Base-by-base conservation (phyloP, 2,113 vertebrate genomes). In the Eublepharis macularius region DNA sequence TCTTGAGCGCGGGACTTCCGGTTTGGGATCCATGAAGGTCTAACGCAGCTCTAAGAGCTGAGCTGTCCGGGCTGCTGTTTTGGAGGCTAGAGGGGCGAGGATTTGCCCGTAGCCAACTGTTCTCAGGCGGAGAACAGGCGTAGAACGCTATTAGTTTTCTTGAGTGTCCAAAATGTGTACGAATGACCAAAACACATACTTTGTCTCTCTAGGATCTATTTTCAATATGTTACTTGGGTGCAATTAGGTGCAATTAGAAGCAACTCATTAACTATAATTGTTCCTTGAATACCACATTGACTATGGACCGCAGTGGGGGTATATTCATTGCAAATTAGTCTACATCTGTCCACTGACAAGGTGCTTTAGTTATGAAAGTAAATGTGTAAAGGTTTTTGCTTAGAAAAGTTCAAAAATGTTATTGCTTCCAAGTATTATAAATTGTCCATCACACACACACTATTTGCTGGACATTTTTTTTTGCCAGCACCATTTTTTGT, bases 221-320 rank as follows among this genome's bases (percentile, higher is more conserved):
- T 82, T 88, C 88, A 92, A 8, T 84, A 90, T 72, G 68, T 47
- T 86, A 68, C 80, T 84, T 76, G 81, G 86, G 60, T n/a, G n/a
- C 94, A 92, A 90, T 83, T 80, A 91, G 85, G 84, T 82, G 81
- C 89, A 93, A 89, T 95, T 95, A 96, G 88, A 86, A 86, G 80
- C 88, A 94, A 92, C 76, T 88, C 92, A 93, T 95, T 95, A 95
- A 92, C 93, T 84, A 32, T 83, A 92, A 84, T 89, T 78, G 87
- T 88, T 94, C 88, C 89, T 90, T 92, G 60, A 80, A 87, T 65
- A 69, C 70, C 88, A 81, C 65, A 51, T 49, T 76, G 83, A 88
- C 66, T 88, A 79, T 41, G 83, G 89, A 77, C 74, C 84, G 83
- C 74, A 68, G 2, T 63, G 85, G 73, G 83, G 87, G 70, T 90